A percentile compares a stretch with the other conserved stretches of the same genome.
These are phyloP conservation scores for Tachypleus tridentatus DNA, from an alignment of 1,140 invertebrate genomes.

Conservation along the genomic window DNA sequence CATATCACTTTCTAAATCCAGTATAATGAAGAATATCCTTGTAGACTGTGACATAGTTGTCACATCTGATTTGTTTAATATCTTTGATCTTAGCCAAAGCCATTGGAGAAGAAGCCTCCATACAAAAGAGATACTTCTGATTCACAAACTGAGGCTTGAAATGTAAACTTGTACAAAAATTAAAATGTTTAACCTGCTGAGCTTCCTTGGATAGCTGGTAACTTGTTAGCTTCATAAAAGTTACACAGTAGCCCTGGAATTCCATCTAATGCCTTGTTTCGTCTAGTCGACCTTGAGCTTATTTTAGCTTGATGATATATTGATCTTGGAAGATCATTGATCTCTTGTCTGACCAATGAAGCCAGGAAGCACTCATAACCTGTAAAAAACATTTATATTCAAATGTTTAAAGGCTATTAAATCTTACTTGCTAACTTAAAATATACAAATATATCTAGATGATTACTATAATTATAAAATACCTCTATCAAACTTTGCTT, in stretches of 20 bases:
- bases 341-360: conserved; percentile 12
- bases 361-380: conserved; percentile 11
- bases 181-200: conserved; percentile 7
- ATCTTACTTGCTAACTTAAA: too few relatives aligned
- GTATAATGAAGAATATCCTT: too few relatives aligned
- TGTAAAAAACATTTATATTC: background rate
- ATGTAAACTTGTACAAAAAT: background rate
- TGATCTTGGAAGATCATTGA: conserved; percentile 13
- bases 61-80: too few relatives aligned
- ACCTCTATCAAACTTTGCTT: too few relatives aligned
- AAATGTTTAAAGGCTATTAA: too few relatives aligned
- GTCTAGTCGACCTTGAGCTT: conserved; percentile 7
- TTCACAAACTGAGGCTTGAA: background rate
- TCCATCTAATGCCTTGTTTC: conserved; percentile 9
- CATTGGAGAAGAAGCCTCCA: too few relatives aligned
- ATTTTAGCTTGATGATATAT: conserved; percentile 13
- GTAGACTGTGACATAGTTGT: too few relatives aligned
- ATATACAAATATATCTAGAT: too few relatives aligned
- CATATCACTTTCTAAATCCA: too few relatives aligned
- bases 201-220: conserved; percentile 12
- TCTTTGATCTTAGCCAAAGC: too few relatives aligned
- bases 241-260: conserved; percentile 14
- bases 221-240: conserved; percentile 8
- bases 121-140: too few relatives aligned
- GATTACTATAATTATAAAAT: too few relatives aligned